phyloP scores from a whole-genome alignment of 2,888 invertebrate species.

The Microplitis manilae region DNA sequence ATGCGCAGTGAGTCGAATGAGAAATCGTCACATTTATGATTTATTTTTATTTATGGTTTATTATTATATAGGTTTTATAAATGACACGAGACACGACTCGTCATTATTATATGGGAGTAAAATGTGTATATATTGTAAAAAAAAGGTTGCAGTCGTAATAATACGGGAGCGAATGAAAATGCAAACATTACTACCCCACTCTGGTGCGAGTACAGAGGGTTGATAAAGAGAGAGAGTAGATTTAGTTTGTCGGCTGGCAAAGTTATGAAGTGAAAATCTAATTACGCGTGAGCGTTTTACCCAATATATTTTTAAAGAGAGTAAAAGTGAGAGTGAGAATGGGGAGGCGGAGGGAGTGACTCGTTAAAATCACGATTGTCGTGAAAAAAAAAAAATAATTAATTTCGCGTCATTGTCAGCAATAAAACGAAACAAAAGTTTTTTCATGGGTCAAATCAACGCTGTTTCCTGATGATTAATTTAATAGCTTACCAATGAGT shows the following conservation, averaged over 20 bases:
- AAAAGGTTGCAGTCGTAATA: slow-evolving; percentile 8
- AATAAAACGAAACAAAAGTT: slow-evolving; percentile 19
- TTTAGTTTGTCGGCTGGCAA: slow-evolving; percentile 59
- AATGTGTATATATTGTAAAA: slow-evolving; percentile 25
- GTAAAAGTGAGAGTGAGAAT: background rate
- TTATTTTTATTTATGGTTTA: slow-evolving; percentile 29
- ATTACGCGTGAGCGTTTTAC: slow-evolving; percentile 61
- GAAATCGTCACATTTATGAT: slow-evolving; percentile 2
- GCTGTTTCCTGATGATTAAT: background rate
- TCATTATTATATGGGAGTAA: slow-evolving; percentile 58
- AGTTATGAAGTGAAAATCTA: slow-evolving; percentile 65
- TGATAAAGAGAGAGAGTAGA: slow-evolving; percentile 27
- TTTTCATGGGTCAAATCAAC: background rate
- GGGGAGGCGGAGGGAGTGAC: slow-evolving; percentile 20
- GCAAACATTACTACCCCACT: slow-evolving; percentile 61
- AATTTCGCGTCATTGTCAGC: slow-evolving; percentile 49
- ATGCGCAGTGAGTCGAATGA: slow-evolving; percentile 32
- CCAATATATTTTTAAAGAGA: slow-evolving; percentile 30
- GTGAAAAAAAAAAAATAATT: slow-evolving; percentile 49
- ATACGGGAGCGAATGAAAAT: slow-evolving; percentile 57
- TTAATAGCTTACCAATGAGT: background rate
- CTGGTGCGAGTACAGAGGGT: slow-evolving; percentile 56
- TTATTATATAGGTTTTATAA: slow-evolving; percentile 61
- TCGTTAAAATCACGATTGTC: slow-evolving; percentile 52
- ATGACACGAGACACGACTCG: slow-evolving; percentile 58